A percentile compares a stretch with the other conserved stretches of the same genome.
Evolutionary conservation across 2,113 vertebrate genomes (phyloP).

Genomic region (Oryctolagus cuniculus): mOryCun1.1 NC_091436.1:62292001-62292500

Average conservation of each 20-base stretch:
- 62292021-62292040: conserved; percentile 46
- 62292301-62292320: background rate
- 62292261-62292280: background rate
- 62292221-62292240: background rate
- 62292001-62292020: conserved; percentile 26
- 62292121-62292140: background rate
- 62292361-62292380: background rate
- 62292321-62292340: conserved; percentile 52
- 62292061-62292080: background rate
- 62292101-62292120: conserved; percentile 26
- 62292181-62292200: background rate
- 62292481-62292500: conserved; percentile 10
- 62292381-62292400: background rate
- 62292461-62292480: background rate
- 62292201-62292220: background rate
- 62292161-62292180: conserved; percentile 3
- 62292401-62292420: background rate
- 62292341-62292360: background rate
- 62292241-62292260: background rate
- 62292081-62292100: conserved; percentile 26
- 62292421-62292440: background rate
- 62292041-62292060: background rate
- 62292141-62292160: background rate
- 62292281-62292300: conserved; percentile 34
- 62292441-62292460: background rate